phyloP scores from a whole-genome alignment of 2,113 vertebrate species.

The Lucifuga dentata region DNA sequence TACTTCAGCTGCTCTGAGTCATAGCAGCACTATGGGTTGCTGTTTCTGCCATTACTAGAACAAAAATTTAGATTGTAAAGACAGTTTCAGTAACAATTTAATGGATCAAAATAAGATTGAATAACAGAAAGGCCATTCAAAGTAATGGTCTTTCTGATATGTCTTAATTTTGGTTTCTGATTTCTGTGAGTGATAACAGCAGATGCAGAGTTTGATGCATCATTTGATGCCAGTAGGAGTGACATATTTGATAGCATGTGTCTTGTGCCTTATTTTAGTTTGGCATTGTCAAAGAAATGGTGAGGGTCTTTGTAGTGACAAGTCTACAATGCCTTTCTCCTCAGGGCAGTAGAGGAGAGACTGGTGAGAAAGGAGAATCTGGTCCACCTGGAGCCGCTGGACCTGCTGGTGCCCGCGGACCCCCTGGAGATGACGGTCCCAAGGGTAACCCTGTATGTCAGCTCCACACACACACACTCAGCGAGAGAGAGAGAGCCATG shows the following conservation, averaged over 20 bases:
- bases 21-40: constrained; percentile 34
- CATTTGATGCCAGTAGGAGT: constrained; percentile 21
- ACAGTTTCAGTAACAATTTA: background rate
- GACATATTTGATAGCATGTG: constrained; percentile 4
- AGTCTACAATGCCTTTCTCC: constrained; percentile 23
- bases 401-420: constrained; percentile 92
- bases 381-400: constrained; percentile 97
- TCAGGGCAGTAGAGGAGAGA: constrained; percentile 94
- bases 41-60: constrained; percentile 12
- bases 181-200: background rate
- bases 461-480: constrained; percentile 16
- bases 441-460: constrained; percentile 96
- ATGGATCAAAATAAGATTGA: constrained; percentile 5
- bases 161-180: background rate
- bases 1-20: constrained; percentile 44
- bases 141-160: too few relatives aligned
- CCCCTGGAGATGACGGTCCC: constrained; percentile 94
- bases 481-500: constrained; percentile 1
- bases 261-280: constrained; percentile 10
- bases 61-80: background rate
- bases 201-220: background rate
- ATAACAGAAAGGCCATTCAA: too few relatives aligned
- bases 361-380: constrained; percentile 96
- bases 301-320: constrained; percentile 8
- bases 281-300: background rate